These are phyloP conservation scores for Pachyuromys duprasi DNA, from an alignment of 2,797 vertebrate genomes.

Conservation along the genomic window DNA sequence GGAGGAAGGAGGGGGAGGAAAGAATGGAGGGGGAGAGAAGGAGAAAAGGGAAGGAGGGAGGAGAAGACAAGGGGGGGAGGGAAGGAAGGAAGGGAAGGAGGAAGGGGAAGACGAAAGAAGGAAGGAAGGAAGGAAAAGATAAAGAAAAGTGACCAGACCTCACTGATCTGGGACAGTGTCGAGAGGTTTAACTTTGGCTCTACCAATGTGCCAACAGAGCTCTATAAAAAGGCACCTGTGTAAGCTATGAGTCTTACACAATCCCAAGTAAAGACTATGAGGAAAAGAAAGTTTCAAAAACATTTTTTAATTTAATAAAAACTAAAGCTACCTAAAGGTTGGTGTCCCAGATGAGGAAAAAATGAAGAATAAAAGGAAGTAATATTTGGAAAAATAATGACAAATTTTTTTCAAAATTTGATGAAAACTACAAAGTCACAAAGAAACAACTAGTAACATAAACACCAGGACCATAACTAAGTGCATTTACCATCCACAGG, in stretches of 20 bases:
- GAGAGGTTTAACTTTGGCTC: background rate
- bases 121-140: background rate
- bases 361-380: background rate
- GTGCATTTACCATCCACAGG: background rate
- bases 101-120: fast-evolving
- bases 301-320: background rate
- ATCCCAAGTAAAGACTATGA: background rate
- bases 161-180: background rate
- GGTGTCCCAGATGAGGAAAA: background rate
- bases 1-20: fast-evolving
- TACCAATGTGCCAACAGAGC: background rate
- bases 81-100: fast-evolving
- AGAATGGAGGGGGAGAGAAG: fast-evolving
- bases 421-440: conserved; percentile 31
- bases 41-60: fast-evolving
- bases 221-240: background rate
- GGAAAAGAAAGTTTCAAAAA: background rate
- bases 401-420: background rate
- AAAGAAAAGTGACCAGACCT: background rate
- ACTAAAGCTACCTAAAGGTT: background rate
- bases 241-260: background rate
- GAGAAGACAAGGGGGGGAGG: fast-evolving
- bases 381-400: conserved; percentile 32
- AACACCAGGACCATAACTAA: conserved; percentile 45
- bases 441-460: conserved; percentile 12